Conservation (phyloP, 2,113 vertebrate genomes). For the Calyptomena viridis region DNA sequence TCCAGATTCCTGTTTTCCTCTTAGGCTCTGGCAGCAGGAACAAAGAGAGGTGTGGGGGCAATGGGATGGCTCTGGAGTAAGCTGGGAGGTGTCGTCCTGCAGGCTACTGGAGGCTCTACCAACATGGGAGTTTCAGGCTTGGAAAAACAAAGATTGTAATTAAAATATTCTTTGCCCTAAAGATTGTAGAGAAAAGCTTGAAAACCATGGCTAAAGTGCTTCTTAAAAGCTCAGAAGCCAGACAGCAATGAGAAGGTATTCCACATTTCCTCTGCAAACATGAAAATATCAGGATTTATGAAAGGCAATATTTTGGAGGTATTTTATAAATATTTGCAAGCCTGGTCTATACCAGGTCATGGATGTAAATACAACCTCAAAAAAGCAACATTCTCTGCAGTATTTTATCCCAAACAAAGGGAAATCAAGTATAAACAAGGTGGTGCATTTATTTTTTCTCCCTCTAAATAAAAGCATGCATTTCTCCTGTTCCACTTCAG, state of each 20-base stretch:
- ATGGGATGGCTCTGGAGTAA: not conserved
- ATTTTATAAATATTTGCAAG: slow-evolving; percentile 21
- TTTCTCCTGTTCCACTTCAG: not conserved
- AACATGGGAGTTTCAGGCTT: not conserved
- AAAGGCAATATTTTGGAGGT: not conserved
- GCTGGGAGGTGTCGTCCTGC: not conserved
- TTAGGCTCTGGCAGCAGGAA: not conserved
- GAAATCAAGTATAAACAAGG: not conserved
- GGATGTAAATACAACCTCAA: not conserved
- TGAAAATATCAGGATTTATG: not conserved
- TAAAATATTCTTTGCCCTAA: not conserved
- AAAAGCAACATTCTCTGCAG: not conserved
- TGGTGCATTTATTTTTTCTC: not conserved
- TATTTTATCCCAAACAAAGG: not conserved
- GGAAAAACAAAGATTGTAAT: not conserved
- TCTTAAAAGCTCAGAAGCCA: not conserved
- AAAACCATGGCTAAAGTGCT: not conserved
- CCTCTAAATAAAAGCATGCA: not conserved
- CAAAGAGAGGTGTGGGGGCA: not conserved
- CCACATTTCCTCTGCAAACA: not conserved
- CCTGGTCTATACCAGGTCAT: not conserved
- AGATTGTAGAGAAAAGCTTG: not conserved
- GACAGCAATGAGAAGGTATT: not conserved
- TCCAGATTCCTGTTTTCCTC: not conserved
- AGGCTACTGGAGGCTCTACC: not conserved